Conservation (phyloP, 2,797 vertebrate species). For the Rhinella marina region DNA sequence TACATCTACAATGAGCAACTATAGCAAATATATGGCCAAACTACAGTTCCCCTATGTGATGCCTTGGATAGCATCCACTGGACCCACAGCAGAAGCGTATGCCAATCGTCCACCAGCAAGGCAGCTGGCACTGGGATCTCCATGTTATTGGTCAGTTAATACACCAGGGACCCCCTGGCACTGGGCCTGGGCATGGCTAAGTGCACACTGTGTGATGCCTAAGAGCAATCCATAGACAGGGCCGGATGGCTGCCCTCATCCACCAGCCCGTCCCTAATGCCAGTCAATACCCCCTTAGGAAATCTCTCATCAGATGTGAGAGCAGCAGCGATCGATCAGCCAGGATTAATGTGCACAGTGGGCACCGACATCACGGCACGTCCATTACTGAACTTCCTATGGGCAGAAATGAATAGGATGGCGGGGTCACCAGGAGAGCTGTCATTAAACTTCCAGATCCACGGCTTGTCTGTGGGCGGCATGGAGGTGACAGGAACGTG, state of each 20-base stretch:
- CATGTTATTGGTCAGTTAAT: background rate
- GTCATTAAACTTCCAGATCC: constrained; percentile 40
- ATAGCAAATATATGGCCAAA: background rate
- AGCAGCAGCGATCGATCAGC: constrained; percentile 20
- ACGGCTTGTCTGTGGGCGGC: background rate
- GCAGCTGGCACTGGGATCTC: background rate
- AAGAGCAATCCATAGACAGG: background rate
- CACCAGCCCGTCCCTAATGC: constrained; percentile 5
- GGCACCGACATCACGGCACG: background rate
- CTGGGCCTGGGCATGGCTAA: constrained; percentile 6
- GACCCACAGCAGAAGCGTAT: background rate
- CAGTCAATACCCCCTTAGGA: constrained; percentile 33
- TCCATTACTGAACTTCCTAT: constrained; percentile 11
- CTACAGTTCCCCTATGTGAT: background rate
- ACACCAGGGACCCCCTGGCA: background rate
- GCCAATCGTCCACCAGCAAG: background rate
- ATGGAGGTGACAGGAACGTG: background rate
- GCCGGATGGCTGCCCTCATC: background rate
- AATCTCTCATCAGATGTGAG: background rate
- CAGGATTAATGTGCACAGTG: constrained; percentile 36
- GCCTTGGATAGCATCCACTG: background rate
- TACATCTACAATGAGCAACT: background rate
- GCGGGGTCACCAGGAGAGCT: background rate
- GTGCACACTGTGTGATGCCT: background rate
- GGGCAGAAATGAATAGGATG: background rate